Evolutionary conservation across 2,888 invertebrate genomes (phyloP).

Genomic region (Melikaiella ostensackeni): DNA sequence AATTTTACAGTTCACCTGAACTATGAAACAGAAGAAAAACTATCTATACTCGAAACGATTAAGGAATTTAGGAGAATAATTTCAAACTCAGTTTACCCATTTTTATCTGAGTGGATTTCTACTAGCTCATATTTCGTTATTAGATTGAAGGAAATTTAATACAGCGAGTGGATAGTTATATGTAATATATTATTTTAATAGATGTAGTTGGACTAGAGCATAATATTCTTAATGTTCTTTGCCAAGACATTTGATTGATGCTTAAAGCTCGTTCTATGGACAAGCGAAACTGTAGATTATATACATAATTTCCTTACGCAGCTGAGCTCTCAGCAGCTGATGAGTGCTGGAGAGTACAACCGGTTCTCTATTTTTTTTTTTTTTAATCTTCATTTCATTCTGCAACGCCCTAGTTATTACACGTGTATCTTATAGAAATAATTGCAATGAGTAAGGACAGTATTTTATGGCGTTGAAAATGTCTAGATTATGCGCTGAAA

Average conservation of each 20-base stretch:
- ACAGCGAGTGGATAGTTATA: neutral
- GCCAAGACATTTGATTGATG: slow-evolving; percentile 20
- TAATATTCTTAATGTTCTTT: slow-evolving; percentile 32
- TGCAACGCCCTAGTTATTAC: slow-evolving; percentile 35
- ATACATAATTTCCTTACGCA: slow-evolving; percentile 10
- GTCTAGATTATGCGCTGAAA: no score
- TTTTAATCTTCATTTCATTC: slow-evolving; percentile 35
- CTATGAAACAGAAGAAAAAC: slow-evolving; percentile 8
- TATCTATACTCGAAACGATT: neutral
- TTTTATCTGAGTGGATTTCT: neutral
- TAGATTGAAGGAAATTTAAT: slow-evolving; percentile 10
- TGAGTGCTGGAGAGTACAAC: slow-evolving; percentile 30
- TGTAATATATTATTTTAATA: slow-evolving; percentile 8
- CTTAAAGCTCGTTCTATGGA: slow-evolving; percentile 32
- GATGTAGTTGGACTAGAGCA: neutral
- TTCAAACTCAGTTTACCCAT: slow-evolving; percentile 15
- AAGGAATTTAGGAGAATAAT: slow-evolving; percentile 6
- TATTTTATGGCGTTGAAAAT: no score
- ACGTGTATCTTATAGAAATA: slow-evolving; percentile 6
- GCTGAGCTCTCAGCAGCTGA: slow-evolving; percentile 30
- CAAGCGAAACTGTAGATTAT: slow-evolving; percentile 24
- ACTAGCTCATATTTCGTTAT: neutral
- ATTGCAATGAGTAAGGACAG: slow-evolving; percentile 23
- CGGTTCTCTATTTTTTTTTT: slow-evolving; percentile 22
- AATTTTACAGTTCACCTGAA: slow-evolving; percentile 21